These are phyloP conservation scores for Riptortus pedestris DNA, from an alignment of 1,140 invertebrate species.

Conservation along the genomic window DNA sequence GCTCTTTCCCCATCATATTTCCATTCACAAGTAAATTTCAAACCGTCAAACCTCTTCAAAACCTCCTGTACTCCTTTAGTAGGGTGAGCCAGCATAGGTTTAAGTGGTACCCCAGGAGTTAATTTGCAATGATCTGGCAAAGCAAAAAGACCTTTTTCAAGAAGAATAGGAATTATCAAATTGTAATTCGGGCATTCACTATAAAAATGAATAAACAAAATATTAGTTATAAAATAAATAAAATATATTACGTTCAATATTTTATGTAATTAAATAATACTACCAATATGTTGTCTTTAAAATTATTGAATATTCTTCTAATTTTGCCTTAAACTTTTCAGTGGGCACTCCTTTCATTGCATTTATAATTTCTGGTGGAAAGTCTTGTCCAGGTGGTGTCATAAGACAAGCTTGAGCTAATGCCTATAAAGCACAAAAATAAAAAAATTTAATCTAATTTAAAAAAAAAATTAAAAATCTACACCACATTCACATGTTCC, in stretches of 20 bases:
- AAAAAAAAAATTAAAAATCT: no score
- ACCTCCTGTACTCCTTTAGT: conserved; percentile 89
- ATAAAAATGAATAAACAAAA: conserved; percentile 34
- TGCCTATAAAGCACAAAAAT: conserved; percentile 44
- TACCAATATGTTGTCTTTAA: conserved; percentile 91
- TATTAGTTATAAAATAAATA: conserved; percentile 7
- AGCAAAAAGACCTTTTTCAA: conserved; percentile 67
- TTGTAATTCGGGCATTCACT: conserved; percentile 96
- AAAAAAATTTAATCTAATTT: neutral
- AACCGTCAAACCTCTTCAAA: conserved; percentile 76
- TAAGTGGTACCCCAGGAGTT: conserved; percentile 86
- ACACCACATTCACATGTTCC: no score
- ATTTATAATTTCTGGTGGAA: conserved; percentile 54
- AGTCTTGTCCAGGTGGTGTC: conserved; percentile 57
- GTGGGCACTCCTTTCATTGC: conserved; percentile 46
- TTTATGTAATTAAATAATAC: conserved; percentile 27
- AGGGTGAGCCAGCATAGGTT: conserved; percentile 98
- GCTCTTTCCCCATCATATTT: conserved; percentile 99
- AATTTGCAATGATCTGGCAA: conserved; percentile 76
- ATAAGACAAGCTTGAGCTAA: conserved; percentile 71
- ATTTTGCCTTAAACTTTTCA: conserved; percentile 69
- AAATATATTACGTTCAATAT: neutral
- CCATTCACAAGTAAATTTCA: conserved; percentile 96
- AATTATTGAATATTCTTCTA: conserved; percentile 65
- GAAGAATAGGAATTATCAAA: conserved; percentile 65